phyloP scores from a whole-genome alignment of 2,797 vertebrate genomes.

The Neosilurus hyrtlii region DNA sequence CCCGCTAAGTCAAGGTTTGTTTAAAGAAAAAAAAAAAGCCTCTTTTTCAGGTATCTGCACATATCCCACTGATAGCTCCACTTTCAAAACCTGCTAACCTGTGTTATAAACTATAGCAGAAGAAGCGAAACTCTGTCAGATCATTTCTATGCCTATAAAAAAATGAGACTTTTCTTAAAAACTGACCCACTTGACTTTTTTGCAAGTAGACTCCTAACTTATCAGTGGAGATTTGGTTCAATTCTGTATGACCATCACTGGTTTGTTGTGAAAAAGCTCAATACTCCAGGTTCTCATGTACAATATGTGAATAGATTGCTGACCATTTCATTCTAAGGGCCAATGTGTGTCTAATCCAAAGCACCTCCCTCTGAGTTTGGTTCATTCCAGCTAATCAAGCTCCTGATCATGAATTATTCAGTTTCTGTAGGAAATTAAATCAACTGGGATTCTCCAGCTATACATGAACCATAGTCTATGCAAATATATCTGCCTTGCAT shows the following conservation, averaged over 20 bases:
- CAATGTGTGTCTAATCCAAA: not conserved
- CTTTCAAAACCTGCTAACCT: too few relatives aligned
- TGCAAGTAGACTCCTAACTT: too few relatives aligned
- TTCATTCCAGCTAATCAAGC: not conserved
- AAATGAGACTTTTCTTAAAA: too few relatives aligned
- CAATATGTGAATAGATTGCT: not conserved
- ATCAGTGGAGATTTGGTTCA: not conserved
- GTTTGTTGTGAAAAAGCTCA: not conserved
- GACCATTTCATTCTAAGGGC: not conserved
- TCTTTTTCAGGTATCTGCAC: too few relatives aligned
- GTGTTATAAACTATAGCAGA: too few relatives aligned
- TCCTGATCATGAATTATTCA: conserved; percentile 19
- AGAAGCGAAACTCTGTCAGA: too few relatives aligned
- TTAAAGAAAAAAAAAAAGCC: too few relatives aligned
- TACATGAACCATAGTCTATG: not conserved
- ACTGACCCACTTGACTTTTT: too few relatives aligned
- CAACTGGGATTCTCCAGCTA: not conserved
- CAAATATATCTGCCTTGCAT: not conserved
- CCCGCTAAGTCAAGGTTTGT: too few relatives aligned
- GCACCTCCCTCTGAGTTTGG: not conserved
- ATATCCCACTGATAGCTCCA: too few relatives aligned
- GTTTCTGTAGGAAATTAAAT: not conserved
- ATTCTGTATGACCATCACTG: not conserved
- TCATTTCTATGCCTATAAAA: too few relatives aligned
- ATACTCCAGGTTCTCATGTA: not conserved